Evolutionary conservation across 2,797 vertebrate species (phyloP).

Genomic region (Aplochiton taeniatus): DNA sequence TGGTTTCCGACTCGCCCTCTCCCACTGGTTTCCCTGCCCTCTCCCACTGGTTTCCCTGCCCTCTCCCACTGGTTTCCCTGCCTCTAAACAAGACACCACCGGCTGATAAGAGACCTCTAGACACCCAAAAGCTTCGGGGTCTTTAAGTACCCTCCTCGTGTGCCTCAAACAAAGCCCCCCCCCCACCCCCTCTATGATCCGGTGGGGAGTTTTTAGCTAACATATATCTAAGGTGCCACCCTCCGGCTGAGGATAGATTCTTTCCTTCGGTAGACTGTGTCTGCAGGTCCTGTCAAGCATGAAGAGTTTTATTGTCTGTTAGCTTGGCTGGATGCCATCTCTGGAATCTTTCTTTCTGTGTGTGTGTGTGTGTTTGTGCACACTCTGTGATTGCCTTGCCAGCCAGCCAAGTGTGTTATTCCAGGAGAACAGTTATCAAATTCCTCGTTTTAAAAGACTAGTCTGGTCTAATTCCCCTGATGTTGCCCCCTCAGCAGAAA

Average conservation of each 20-base stretch:
- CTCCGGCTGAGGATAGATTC: constrained; percentile 17
- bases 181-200: constrained; percentile 12
- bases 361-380: no score
- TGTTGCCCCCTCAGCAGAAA: constrained; percentile 41
- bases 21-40: neutral
- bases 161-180: constrained; percentile 22
- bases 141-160: constrained; percentile 28
- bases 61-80: constrained; percentile 65
- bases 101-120: constrained; percentile 43
- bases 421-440: constrained; percentile 53
- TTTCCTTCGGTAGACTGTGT: constrained; percentile 32
- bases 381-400: constrained; percentile 44
- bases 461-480: constrained; percentile 56
- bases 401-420: constrained; percentile 61
- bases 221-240: constrained; percentile 32
- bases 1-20: neutral
- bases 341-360: constrained; percentile 52
- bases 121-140: constrained; percentile 27
- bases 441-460: constrained; percentile 48
- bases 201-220: constrained; percentile 44
- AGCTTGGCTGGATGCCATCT: constrained; percentile 54
- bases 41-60: neutral
- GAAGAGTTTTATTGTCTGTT: constrained; percentile 65
- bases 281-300: constrained; percentile 47
- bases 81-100: constrained; percentile 58